Base-by-base conservation (phyloP, 2,888 invertebrate species). In the Nomada flava region DNA sequence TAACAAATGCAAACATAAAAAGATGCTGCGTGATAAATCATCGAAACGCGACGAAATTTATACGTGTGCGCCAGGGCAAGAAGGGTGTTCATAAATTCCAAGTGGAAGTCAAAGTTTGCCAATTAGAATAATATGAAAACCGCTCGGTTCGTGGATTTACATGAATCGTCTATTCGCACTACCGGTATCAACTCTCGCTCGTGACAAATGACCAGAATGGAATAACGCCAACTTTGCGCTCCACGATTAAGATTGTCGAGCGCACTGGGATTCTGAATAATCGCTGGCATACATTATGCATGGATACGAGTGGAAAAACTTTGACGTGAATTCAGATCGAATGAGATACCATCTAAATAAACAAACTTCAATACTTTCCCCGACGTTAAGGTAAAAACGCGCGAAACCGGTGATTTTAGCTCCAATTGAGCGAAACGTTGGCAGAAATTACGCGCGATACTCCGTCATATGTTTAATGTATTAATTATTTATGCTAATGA, bases 81-180 rank as follows among this genome's bases (percentile, higher is more conserved):
- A 80, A 72, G 64, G n/a, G 50, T 72, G 80, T 80, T 80, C 80
- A 80, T 79, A 80, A 80, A 82, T 80, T 74, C 55, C 59, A 42
- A 65, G 73, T 29, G 47, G 50, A 74, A 82, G 80, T 75, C 70
- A 70, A 82, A 82, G 81, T 82, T 82, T 82, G 64, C 74, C 81
- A 82, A 75, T 82, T 81, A 82, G 81, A 83, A 74, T 77, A 77
- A 82, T 77, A 74, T 71, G 73, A 82, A 83, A 77, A 77, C 68
- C 82, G 64, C 82, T 82, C 55, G 67, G 75, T 44, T 71, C 82
- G 53, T 44, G 62, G 71, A 82, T 82, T 82, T 82, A 74, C 78
- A 69, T 70, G 78, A 82, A 78, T 83, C 73, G 74, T 70, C 78
- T 78, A 73, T 78, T 70, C 55, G 50, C 70, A 57, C 70, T 76